Conservation (phyloP, 1,140 invertebrate genomes). For the Drosophila takahashii region DNA sequence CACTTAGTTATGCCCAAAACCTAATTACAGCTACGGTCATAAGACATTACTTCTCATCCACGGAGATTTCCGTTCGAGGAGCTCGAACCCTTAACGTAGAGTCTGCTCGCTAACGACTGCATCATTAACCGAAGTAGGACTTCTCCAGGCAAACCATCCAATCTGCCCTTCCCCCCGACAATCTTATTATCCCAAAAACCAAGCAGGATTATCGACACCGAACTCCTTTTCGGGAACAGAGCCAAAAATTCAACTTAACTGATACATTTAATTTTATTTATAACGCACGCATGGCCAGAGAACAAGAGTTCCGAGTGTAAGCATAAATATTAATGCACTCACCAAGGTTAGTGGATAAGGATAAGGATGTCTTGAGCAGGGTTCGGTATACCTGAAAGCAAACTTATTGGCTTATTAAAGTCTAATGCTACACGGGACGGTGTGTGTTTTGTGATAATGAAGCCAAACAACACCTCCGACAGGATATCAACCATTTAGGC, state of each 20-base stretch:
- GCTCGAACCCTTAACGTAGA: conserved; percentile 14
- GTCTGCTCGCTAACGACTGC: conserved; percentile 66
- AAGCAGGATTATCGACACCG: conserved; percentile 65
- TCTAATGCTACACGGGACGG: conserved; percentile 55
- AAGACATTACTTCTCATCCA: conserved; percentile 49
- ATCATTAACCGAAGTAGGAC: conserved; percentile 58
- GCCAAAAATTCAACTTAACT: conserved; percentile 61
- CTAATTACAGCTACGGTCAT: conserved; percentile 45
- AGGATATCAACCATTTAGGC: conserved; percentile 28
- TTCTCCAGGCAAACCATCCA: conserved; percentile 3
- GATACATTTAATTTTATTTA: conserved; percentile 83
- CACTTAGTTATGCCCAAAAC: conserved; percentile 50
- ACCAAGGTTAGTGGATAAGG: conserved; percentile 3
- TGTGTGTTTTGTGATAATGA: conserved; percentile 47
- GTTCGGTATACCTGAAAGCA: conserved; percentile 60
- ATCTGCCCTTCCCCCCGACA: conserved; percentile 9
- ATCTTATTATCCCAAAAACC: conserved; percentile 68
- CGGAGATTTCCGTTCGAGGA: neutral
- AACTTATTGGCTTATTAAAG: conserved; percentile 83
- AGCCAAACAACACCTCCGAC: conserved; percentile 35
- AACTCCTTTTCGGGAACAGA: conserved; percentile 11
- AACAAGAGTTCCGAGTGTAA: conserved; percentile 28
- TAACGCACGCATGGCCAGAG: conserved; percentile 72
- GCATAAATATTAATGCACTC: conserved; percentile 81
- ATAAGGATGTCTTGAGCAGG: conserved; percentile 27